Evolutionary conservation across 2,888 invertebrate genomes (phyloP), one percentile per base, ranked within the genome.

Genomic region (Tipula lateralis): DNA sequence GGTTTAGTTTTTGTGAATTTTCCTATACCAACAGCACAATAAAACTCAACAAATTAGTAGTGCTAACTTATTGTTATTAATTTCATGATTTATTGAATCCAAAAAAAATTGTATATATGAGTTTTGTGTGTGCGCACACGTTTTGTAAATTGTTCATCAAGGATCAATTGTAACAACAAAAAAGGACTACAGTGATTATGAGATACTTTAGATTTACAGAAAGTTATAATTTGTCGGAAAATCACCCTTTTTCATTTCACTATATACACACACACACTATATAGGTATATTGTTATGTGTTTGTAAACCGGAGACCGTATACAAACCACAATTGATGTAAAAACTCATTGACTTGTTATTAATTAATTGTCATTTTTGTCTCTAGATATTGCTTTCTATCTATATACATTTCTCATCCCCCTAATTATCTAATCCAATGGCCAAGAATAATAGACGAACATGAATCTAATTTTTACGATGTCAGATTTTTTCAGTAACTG

Each of bases 331-430:
- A 66, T 66, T 66, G 66, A 66, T 66, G 24, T 66, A 66, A 82
- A 82, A 82, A 82, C 82, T 82, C 82, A 82, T 82, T 82, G 82
- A 82, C 82, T 82, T 32, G 82, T 82, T 82, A 82, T 82, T 82
- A 82, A 82, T 82, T 82, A 82, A 82, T 82, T 82, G 82, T 82
- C 82, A 82, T n/a, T 82, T 32, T 82, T 32, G 16, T 82, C 82
- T 32, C 30, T 30, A 24, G 19, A 9, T n/a, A 44, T 44, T 44
- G n/a, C 44, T n/a, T 5, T 44, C 13, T 39, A 39, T 39, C 13
- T 16, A 24, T 24, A 7, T 24, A 66, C 66, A 66, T 9, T 9
- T 66, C 66, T 66, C 66, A 66, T 66, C 66, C 66, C 66, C 66
- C 66, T 66, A 66, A 66, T 66, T 66, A 66, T 66, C 66, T 66